These are phyloP conservation scores for Notodonta dromedarius DNA, from an alignment of 2,888 invertebrate species.

Conservation along the genomic window DNA sequence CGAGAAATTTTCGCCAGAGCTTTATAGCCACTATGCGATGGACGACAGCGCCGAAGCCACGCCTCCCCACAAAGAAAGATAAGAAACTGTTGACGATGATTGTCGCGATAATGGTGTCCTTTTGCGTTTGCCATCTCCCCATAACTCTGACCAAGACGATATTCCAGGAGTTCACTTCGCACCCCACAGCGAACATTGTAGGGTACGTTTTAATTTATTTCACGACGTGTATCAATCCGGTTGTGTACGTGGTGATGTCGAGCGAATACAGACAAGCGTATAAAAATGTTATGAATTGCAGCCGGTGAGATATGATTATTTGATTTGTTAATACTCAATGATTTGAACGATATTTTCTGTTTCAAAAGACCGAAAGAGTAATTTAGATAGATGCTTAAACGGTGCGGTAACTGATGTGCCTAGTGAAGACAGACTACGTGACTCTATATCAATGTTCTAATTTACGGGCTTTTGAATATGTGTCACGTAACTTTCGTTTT, in stretches of 20 bases:
- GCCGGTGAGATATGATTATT: constrained; percentile 40
- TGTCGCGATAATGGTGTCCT: constrained; percentile 94
- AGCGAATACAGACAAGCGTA: constrained; percentile 96
- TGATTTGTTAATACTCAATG: constrained; percentile 7
- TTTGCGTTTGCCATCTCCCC: constrained; percentile 95
- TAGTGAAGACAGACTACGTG: no score
- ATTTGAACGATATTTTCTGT: background rate
- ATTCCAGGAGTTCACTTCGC: constrained; percentile 85
- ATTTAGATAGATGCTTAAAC: no score
- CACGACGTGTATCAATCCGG: constrained; percentile 95
- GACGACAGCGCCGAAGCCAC: constrained; percentile 73
- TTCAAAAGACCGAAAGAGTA: no score
- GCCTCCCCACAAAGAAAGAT: constrained; percentile 90
- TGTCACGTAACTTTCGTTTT: no score
- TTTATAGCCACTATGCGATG: constrained; percentile 63
- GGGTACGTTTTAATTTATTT: constrained; percentile 93
- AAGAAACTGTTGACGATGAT: constrained; percentile 93
- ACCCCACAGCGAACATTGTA: constrained; percentile 89
- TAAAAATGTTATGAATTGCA: constrained; percentile 88
- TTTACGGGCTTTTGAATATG: no score
- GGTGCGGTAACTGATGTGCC: no score
- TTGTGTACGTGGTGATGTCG: constrained; percentile 97
- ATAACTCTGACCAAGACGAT: constrained; percentile 93
- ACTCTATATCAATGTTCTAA: no score
- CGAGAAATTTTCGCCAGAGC: constrained; percentile 51